Conservation (phyloP, 23 tunicate genomes). For the Aplidium turbinatum region DNA sequence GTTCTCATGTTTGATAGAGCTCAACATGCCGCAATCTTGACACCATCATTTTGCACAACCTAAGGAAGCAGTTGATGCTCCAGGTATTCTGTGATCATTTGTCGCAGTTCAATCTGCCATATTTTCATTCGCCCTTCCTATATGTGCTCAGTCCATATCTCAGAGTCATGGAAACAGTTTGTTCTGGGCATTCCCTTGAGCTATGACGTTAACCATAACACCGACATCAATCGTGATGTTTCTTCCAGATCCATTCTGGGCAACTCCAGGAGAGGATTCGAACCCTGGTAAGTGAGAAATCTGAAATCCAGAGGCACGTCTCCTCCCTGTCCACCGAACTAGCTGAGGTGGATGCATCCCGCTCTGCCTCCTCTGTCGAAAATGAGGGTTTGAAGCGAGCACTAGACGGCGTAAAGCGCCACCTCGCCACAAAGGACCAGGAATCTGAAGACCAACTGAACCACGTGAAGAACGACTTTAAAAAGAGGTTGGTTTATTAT, state of each 20-base stretch:
- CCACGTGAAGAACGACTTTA: constrained; percentile 42
- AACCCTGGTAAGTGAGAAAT: constrained; percentile 32
- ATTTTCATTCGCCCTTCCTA: background rate
- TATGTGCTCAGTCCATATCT: background rate
- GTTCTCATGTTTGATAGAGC: no score
- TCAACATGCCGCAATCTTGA: no score
- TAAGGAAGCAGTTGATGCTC: no score
- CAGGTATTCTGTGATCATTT: no score
- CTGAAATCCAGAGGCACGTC: constrained; percentile 54
- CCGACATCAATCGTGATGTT: no score
- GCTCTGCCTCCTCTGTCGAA: constrained; percentile 42
- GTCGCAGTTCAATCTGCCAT: no score
- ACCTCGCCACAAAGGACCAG: constrained; percentile 53
- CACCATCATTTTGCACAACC: no score
- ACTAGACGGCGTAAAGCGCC: constrained; percentile 54
- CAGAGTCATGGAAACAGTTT: background rate
- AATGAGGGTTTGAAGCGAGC: constrained; percentile 61
- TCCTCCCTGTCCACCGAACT: constrained; percentile 47
- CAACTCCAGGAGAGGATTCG: constrained; percentile 70
- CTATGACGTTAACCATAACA: no score
- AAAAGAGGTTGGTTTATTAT: constrained; percentile 47
- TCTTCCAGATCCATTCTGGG: constrained; percentile 37
- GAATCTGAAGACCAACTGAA: constrained; percentile 49
- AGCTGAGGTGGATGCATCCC: constrained; percentile 53
- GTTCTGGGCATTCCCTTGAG: no score